Evolutionary conservation across 2,888 invertebrate genomes (phyloP).

Genomic region (Polydrusus tereticollis): DNA sequence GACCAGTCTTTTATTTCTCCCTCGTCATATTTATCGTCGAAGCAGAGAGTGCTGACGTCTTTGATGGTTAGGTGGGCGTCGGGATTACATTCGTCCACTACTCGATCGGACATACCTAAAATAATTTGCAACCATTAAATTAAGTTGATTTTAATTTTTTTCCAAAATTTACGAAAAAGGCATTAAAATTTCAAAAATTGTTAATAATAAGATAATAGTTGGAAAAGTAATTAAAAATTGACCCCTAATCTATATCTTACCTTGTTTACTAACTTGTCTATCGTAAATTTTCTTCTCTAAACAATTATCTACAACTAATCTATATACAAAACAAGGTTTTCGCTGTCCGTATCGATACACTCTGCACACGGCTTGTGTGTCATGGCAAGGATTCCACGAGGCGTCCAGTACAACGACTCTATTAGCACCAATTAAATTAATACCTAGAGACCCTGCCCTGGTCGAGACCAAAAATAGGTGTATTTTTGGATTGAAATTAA

Average conservation of each 20-base stretch:
- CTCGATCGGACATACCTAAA: constrained; percentile 89
- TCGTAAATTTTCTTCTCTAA: constrained; percentile 99
- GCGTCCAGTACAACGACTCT: constrained; percentile 98
- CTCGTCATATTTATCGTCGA: constrained; percentile 91
- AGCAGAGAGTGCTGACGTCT: constrained; percentile 90
- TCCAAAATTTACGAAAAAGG: neutral
- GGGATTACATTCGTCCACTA: constrained; percentile 98
- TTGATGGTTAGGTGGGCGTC: constrained; percentile 93
- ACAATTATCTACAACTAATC: constrained; percentile 96
- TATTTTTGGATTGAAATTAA: constrained; percentile 89
- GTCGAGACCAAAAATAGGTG: constrained; percentile 97
- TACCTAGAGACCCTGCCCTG: constrained; percentile 95
- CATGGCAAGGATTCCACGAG: constrained; percentile 99
- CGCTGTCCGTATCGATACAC: constrained; percentile 96
- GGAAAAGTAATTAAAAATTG: too few species aligned
- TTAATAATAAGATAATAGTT: too few species aligned
- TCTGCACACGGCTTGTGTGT: constrained; percentile 96
- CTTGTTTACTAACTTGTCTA: constrained; percentile 97
- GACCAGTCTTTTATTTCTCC: constrained; percentile 82
- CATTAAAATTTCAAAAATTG: too few species aligned
- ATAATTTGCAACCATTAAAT: neutral
- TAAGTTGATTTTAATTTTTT: too few species aligned
- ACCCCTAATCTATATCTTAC: constrained; percentile 64
- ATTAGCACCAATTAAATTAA: constrained; percentile 97
- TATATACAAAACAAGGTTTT: constrained; percentile 95